A percentile compares a stretch with the other conserved stretches of the same genome.
Evolutionary conservation across 2,113 vertebrate species (phyloP).

Genomic region (Rafetus swinhoei): DNA sequence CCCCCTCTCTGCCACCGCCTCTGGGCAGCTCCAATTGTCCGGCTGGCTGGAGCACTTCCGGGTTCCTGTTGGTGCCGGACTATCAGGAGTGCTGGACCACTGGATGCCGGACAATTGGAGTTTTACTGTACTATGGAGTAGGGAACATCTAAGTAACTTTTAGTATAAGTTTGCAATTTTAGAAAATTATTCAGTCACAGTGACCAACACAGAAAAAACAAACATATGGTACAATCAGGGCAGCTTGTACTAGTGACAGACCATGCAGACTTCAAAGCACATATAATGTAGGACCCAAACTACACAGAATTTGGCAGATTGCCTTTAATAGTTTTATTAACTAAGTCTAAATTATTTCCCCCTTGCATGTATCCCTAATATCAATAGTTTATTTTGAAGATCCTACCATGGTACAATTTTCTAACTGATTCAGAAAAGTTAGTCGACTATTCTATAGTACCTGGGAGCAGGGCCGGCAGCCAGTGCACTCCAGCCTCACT

Average conservation of each 20-base stretch:
- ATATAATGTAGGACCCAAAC: not conserved
- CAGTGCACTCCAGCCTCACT: no score
- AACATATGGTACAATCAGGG: not conserved
- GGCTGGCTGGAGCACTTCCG: no score
- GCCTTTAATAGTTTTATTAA: not conserved
- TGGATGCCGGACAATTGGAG: no score
- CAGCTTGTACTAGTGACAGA: not conserved
- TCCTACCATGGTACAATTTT: not conserved
- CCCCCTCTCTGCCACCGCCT: no score
- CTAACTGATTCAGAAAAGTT: no score
- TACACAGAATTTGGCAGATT: not conserved
- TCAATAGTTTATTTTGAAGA: not conserved
- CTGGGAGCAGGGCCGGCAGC: no score
- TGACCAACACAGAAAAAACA: not conserved
- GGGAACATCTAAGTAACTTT: not conserved
- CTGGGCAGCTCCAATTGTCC: no score
- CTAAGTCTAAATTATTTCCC: not conserved
- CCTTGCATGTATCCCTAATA: not conserved
- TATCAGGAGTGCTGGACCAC: no score
- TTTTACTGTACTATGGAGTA: not conserved
- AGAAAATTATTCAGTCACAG: not conserved
- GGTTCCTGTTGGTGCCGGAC: no score
- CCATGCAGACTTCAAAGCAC: not conserved
- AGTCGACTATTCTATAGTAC: no score
- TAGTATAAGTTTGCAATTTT: not conserved